Evolutionary conservation across 2,113 vertebrate genomes (phyloP).

Genomic region (cat (Felis catus)): F.catus_Fca126_mat1.0 CM031411.1:112524001-112524500

Average conservation of each 20-base stretch:
- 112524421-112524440: conserved; percentile 42
- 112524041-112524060: no score
- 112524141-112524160: not conserved
- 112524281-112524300: not conserved
- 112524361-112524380: conserved; percentile 4
- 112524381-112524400: conserved; percentile 14
- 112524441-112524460: conserved; percentile 54
- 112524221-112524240: not conserved
- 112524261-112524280: not conserved
- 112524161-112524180: not conserved
- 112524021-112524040: no score
- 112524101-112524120: not conserved
- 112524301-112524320: not conserved
- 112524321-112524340: not conserved
- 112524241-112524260: not conserved
- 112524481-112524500: conserved; percentile 22
- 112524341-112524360: not conserved
- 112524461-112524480: not conserved
- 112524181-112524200: conserved; percentile 18
- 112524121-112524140: conserved; percentile 1
- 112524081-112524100: not conserved
- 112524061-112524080: no score
- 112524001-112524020: no score
- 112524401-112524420: conserved; percentile 1
- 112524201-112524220: not conserved